These are phyloP conservation scores for Lamellibrachia satsuma DNA, from an alignment of 2,888 invertebrate genomes.

Conservation along the genomic window DNA sequence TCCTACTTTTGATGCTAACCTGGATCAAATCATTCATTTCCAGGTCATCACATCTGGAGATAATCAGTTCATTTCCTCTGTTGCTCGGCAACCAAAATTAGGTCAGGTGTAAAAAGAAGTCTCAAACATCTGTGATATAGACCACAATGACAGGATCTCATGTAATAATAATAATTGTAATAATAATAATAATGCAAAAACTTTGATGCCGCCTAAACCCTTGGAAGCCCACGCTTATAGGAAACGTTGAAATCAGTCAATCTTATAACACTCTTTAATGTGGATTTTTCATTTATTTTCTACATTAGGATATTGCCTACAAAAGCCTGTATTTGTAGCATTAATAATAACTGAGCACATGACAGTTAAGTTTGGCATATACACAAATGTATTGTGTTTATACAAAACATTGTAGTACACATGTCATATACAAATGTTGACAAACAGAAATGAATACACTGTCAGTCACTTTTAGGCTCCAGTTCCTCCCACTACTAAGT, in stretches of 20 bases:
- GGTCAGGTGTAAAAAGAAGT: conserved; percentile 3
- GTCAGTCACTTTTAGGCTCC: not conserved
- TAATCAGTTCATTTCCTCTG: not conserved
- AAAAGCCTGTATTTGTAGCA: no score
- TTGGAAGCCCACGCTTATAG: not conserved
- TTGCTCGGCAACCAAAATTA: not conserved
- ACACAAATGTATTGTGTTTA: not conserved
- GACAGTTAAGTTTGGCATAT: no score
- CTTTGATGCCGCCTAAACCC: no score
- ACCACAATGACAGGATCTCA: not conserved
- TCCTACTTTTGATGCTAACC: not conserved
- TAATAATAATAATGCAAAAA: no score
- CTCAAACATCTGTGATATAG: not conserved
- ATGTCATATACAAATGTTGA: not conserved
- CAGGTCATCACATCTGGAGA: not conserved
- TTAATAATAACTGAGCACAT: no score
- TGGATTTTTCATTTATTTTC: not conserved
- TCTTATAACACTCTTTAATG: not conserved
- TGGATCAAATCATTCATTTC: not conserved
- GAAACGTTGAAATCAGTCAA: not conserved
- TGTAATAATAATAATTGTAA: not conserved
- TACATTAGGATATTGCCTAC: no score
- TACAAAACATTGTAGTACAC: not conserved
- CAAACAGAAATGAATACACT: not conserved
- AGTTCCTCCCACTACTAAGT: not conserved